phyloP scores from a whole-genome alignment of 2,797 vertebrate species.

The Coregonus sp. region DNA sequence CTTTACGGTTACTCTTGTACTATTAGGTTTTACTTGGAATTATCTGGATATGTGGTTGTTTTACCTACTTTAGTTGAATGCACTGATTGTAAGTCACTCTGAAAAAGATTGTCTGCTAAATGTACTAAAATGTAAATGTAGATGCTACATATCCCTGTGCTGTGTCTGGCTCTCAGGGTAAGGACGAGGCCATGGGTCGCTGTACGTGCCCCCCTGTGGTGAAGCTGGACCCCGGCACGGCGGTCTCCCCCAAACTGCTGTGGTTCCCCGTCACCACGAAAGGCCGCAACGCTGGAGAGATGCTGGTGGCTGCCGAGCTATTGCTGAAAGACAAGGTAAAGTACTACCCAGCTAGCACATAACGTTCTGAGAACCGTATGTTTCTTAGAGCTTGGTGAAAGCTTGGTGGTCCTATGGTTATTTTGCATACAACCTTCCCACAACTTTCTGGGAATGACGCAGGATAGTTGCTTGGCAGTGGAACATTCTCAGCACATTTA shows the following conservation, averaged over 20 bases:
- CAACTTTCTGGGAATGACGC: too few species aligned
- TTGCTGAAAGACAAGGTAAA: constrained; percentile 88
- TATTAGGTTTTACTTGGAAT: not conserved
- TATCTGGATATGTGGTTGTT: not conserved
- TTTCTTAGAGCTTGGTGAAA: too few species aligned
- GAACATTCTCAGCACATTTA: too few species aligned
- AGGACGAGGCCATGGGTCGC: constrained; percentile 93
- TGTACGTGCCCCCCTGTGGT: constrained; percentile 83
- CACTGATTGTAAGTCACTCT: not conserved
- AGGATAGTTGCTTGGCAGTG: too few species aligned
- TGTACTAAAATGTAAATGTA: not conserved
- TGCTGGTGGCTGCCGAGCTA: constrained; percentile 91
- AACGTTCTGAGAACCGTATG: too few species aligned
- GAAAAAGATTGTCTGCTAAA: not conserved
- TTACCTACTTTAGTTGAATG: not conserved
- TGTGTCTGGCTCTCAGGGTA: constrained; percentile 79
- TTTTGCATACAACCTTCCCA: too few species aligned
- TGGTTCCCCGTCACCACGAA: constrained; percentile 87
- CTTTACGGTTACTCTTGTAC: not conserved
- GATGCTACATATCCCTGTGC: not conserved
- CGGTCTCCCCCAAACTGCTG: constrained; percentile 83
- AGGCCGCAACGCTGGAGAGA: constrained; percentile 80
- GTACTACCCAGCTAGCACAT: too few species aligned
- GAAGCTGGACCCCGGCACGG: constrained; percentile 80
- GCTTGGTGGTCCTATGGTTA: too few species aligned